Base-by-base conservation (phyloP, 2,797 vertebrate species). In the Erethizon dorsatum region DNA sequence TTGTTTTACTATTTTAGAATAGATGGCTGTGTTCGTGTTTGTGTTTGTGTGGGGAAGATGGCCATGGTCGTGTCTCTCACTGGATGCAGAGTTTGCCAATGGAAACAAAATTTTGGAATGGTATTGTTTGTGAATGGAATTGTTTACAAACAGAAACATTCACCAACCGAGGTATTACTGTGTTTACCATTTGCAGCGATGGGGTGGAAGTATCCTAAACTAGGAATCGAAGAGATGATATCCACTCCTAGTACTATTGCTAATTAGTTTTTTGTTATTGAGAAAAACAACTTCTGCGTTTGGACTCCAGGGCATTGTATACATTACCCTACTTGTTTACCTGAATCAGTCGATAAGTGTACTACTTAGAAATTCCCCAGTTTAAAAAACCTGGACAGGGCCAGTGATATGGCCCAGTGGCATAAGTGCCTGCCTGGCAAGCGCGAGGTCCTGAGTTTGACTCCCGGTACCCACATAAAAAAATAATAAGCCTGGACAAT, bases 211-310 rank as follows among this genome's bases (percentile, higher is more conserved):
- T 75, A 45, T 57, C 9, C 6, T 87, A 3, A 20, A 41, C 22
- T 47, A 63, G 52, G 17, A 95, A 47, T 75, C 13, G 31, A 10
- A 22, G 83, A 15, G 33, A 17, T 5, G 22, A 88, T 2, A 10
- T 78, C 12, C 2, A 37, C 2, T 77, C 41, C 18, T 65, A 69
- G 12, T 45, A 54, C 24, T 71, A n/a, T 45, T 75, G 77, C 3
- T 84, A 61, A 65, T 50, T 57, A 63, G 1, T 73, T 75, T 41
- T 12, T 93, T 54, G 33, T 73, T 94, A 15, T 33, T 82, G 56
- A 96, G 47, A 90, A 96, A 94, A 88, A 41, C 17, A 78, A 22
- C 13, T 88, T 93, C 1, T 56, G 59, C 86, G 28, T 86, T 96
- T 97, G 61, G 12, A 14, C 17, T 96, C 12, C 20, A 52, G 9